Percentiles rank a stretch among this genome's conserved stretches.
phyloP scores from a whole-genome alignment of 1,140 invertebrate genomes.

The Lasioglossum albipes region DNA sequence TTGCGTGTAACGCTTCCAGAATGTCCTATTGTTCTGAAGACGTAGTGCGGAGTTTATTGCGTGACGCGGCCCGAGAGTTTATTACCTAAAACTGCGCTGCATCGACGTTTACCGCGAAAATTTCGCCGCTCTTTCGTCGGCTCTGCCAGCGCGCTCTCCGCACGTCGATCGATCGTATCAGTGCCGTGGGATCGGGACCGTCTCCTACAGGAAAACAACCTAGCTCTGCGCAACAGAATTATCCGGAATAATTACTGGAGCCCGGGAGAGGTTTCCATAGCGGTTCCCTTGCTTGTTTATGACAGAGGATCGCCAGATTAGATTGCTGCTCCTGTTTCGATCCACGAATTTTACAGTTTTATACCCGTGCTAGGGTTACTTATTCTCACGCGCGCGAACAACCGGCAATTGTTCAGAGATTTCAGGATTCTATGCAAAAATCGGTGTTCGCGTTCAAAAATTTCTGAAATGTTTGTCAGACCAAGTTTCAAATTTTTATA shows the following conservation, averaged over 20 bases:
- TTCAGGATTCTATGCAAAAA: too few species aligned
- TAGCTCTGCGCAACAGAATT: not conserved
- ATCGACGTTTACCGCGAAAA: constrained; percentile 6
- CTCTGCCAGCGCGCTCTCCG: not conserved
- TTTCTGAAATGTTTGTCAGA: too few species aligned
- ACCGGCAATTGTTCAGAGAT: too few species aligned
- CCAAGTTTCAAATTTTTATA: too few species aligned
- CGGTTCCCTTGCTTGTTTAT: too few species aligned
- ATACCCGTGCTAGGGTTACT: too few species aligned
- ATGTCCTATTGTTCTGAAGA: constrained; percentile 61
- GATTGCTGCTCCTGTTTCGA: too few species aligned
- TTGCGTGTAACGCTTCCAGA: constrained; percentile 56
- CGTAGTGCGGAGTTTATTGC: constrained; percentile 54
- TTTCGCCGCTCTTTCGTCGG: not conserved
- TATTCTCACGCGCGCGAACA: too few species aligned
- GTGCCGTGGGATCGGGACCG: constrained; percentile 3
- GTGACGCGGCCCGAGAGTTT: constrained; percentile 39
- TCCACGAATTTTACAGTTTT: too few species aligned
- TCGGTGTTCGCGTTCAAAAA: too few species aligned
- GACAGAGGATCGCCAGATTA: too few species aligned
- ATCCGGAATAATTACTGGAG: constrained; percentile 21
- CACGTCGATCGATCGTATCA: constrained; percentile 27
- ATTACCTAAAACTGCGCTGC: constrained; percentile 41
- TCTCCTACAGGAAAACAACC: constrained; percentile 24
- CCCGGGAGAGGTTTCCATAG: not conserved